Conservation (phyloP, 1,140 invertebrate genomes). For the Phymastichus coffea region DNA sequence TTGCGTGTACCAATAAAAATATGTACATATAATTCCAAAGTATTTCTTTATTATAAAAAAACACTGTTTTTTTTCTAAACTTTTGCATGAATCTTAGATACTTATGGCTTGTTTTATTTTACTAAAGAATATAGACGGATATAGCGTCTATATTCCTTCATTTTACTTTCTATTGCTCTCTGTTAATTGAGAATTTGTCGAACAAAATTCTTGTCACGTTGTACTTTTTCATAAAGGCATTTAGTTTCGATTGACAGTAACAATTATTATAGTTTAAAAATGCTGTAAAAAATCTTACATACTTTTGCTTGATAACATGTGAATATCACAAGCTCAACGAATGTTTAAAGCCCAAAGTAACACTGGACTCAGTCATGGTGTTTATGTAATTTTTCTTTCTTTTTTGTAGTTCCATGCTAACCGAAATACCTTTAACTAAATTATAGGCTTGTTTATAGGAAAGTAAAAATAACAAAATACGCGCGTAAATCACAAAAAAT, state of each 20-base stretch:
- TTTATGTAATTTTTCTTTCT: too few relatives aligned
- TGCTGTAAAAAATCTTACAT: constrained; percentile 5
- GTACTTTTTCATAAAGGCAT: constrained; percentile 11
- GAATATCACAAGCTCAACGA: constrained; percentile 16
- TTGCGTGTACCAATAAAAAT: constrained; percentile 6
- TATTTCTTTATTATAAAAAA: constrained; percentile 14
- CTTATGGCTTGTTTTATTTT: too few relatives aligned
- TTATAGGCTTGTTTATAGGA: too few relatives aligned
- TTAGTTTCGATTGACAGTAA: constrained; percentile 4
- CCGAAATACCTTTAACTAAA: too few relatives aligned
- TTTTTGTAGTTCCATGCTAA: too few relatives aligned
- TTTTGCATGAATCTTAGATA: too few relatives aligned
- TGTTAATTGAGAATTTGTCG: not conserved
- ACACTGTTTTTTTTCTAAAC: not conserved
- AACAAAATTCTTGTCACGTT: not conserved
- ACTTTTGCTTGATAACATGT: constrained; percentile 7
- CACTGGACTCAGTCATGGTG: constrained; percentile 5
- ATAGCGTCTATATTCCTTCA: not conserved
- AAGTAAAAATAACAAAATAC: not conserved
- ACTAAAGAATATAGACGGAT: not conserved
- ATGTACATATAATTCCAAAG: constrained; percentile 2
- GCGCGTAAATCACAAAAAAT: not conserved
- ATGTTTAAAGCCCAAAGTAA: not conserved
- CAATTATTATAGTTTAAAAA: constrained; percentile 13
- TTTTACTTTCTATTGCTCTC: not conserved